Conservation (phyloP, 2,797 vertebrate species). For the Myotis planiceps region DNA sequence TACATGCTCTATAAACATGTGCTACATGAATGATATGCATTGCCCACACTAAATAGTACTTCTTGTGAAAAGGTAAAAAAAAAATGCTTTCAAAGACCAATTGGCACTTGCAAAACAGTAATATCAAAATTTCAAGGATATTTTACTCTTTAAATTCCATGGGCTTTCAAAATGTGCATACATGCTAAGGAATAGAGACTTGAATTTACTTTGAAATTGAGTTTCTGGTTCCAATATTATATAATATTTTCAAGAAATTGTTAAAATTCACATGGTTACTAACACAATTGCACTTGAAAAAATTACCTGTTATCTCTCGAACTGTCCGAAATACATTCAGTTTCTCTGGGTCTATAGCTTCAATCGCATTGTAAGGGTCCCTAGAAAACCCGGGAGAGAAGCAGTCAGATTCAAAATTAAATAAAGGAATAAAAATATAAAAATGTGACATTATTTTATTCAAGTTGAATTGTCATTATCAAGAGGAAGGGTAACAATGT, state of each 20-base stretch:
- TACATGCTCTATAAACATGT: not conserved
- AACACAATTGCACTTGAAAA: not conserved
- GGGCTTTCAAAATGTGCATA: not conserved
- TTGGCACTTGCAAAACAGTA: not conserved
- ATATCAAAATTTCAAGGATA: not conserved
- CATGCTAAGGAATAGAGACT: not conserved
- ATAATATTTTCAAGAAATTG: not conserved
- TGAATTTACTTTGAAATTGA: constrained; percentile 9
- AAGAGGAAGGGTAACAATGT: not conserved
- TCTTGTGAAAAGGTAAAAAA: not conserved
- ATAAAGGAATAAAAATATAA: not conserved
- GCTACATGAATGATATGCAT: not conserved
- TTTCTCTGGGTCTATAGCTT: constrained; percentile 94
- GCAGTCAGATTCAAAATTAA: not conserved
- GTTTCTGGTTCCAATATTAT: not conserved
- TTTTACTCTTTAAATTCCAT: not conserved
- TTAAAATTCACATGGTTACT: not conserved
- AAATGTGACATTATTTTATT: not conserved
- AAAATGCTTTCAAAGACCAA: not conserved
- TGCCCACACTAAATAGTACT: not conserved
- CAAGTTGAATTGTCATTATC: constrained; percentile 24
- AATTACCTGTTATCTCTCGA: constrained; percentile 96
- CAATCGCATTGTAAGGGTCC: constrained; percentile 96
- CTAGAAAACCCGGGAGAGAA: constrained; percentile 85
- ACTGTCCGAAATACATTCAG: constrained; percentile 96